phyloP scores from a whole-genome alignment of 1,140 invertebrate species.

The Drosophila tsacasi region DNA sequence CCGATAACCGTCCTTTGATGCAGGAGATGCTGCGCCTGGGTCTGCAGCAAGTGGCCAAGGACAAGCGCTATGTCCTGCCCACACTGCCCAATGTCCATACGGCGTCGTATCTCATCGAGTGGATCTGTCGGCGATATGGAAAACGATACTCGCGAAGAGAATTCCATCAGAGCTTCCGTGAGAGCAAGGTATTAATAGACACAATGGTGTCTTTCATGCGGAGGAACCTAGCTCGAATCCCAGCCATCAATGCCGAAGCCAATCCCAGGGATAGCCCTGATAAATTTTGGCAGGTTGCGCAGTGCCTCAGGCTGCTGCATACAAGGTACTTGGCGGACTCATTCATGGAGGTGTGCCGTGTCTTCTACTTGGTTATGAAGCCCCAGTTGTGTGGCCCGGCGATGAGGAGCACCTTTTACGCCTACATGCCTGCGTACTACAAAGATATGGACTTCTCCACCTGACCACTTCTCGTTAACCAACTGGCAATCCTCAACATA shows the following conservation, averaged over 20 bases:
- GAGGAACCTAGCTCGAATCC: neutral
- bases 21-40: constrained; percentile 47
- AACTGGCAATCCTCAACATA: neutral
- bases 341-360: constrained; percentile 46
- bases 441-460: constrained; percentile 28
- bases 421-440: constrained; percentile 41
- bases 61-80: constrained; percentile 59
- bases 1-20: constrained; percentile 48
- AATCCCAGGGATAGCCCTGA: neutral
- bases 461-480: neutral
- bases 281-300: neutral
- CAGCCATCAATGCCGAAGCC: neutral
- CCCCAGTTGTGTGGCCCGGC: neutral
- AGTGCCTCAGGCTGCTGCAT: neutral
- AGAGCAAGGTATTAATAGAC: constrained; percentile 8
- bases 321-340: constrained; percentile 27
- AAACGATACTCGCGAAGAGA: constrained; percentile 50
- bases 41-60: constrained; percentile 40
- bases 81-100: constrained; percentile 63
- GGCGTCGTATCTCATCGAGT: constrained; percentile 60
- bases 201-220: constrained; percentile 8
- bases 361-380: constrained; percentile 33
- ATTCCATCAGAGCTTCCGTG: neutral
- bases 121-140: constrained; percentile 66
- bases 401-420: constrained; percentile 32